Base-by-base conservation (phyloP, 2,797 vertebrate genomes). In the Microctenopoma lineatum region DNA sequence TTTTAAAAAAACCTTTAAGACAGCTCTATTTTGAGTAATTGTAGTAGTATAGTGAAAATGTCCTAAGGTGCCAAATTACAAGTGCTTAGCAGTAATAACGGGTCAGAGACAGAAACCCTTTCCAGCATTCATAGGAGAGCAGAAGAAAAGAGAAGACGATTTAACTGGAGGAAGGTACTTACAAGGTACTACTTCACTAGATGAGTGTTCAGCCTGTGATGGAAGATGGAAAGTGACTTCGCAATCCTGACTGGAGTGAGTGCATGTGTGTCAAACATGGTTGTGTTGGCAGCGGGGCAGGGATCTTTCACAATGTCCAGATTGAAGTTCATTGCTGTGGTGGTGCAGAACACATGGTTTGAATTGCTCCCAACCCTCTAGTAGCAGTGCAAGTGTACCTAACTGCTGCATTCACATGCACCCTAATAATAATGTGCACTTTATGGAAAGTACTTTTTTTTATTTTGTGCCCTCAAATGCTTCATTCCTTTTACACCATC, bases 101-200 rank as follows among this genome's bases (percentile, higher is more conserved):
- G 54, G 32, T 57, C 59, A 44, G 10, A 70, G 50, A 27, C 55
- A 18, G 27, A 71, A 59, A 51, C 53, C 36, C 38, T 73, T 48
- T 75, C 60, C 61, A 61, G 7, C 59, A 58, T 50, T 66, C 27
- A 39, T 14, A 39, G 18, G 47, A 75, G 67, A 71, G 38, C 48
- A 59, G 64, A 52, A 61, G 16, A 32, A 29, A 29, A 29, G 27
- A 29, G 34, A 64, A 58, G 54, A 59, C 48, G 62, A 76, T 76
- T 71, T 44, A 63, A 59, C 59, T 36, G 68, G 38, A 70, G 44
- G 78, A 69, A 52, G 54, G 66, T 55, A 67, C 65, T n/a, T n/a
- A 39, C 11, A 3, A 54, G 47, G 45, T 61, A 48, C 56, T 55
- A 44, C 39, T 69, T 45, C 58, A 74, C 62, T 59, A 67, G 70